These are phyloP conservation scores for Augochlorella aurata DNA, from an alignment of 2,888 invertebrate species.

Conservation along the genomic window DNA sequence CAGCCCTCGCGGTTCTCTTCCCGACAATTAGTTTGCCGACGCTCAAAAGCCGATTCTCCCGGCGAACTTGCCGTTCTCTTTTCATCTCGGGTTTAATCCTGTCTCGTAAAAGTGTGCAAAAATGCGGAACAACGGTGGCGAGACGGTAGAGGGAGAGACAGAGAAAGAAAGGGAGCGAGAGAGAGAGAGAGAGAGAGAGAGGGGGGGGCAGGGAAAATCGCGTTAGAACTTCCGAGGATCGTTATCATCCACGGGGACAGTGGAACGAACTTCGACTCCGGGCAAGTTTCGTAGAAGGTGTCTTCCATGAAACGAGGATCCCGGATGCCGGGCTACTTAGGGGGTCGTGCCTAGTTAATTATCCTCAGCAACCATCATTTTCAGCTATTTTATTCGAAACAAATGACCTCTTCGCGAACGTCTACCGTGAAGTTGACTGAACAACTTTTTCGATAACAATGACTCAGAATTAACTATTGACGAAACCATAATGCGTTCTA, in stretches of 20 bases:
- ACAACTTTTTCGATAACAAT: no score
- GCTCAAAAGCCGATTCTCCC: background rate
- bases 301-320: conserved; percentile 54
- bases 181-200: background rate
- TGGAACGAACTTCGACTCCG: conserved; percentile 39
- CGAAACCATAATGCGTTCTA: no score
- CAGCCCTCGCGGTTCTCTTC: background rate
- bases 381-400: no score
- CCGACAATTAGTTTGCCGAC: background rate
- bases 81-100: conserved; percentile 6
- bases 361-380: no score
- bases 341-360: background rate
- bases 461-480: no score
- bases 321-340: conserved; percentile 20
- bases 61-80: background rate
- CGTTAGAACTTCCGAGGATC: conserved; percentile 29
- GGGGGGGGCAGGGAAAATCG: conserved; percentile 16
- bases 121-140: conserved; percentile 19
- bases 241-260: conserved; percentile 30
- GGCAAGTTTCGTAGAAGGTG: conserved; percentile 47
- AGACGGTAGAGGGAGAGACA: background rate
- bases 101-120: background rate
- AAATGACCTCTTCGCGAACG: no score
- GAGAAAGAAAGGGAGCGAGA: background rate
- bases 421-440: no score